A percentile compares a stretch with the other conserved stretches of the same genome.
Evolutionary conservation across 2,888 invertebrate species (phyloP).

Genomic region (Phyllotreta cruciferae): DNA sequence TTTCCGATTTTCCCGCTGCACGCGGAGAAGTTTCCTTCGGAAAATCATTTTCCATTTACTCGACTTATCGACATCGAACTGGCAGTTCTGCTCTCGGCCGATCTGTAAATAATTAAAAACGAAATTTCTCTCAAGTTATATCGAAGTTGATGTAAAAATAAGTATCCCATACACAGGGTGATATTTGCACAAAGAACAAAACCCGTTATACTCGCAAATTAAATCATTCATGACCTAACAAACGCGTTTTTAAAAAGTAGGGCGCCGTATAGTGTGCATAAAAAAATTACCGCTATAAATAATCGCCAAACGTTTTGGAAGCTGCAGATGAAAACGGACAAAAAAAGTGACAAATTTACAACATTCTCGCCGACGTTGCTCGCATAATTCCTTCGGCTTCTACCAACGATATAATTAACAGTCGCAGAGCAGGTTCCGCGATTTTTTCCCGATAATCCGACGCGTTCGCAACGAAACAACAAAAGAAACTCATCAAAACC

Average conservation of each 20-base stretch:
- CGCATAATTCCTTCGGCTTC: constrained; percentile 5
- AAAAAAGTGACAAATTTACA: constrained; percentile 10
- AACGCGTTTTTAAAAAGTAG: constrained; percentile 3
- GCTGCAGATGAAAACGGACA: neutral
- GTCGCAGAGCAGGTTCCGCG: constrained; percentile 3
- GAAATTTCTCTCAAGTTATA: too few species aligned
- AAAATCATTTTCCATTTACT: too few species aligned
- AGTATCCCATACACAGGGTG: too few species aligned
- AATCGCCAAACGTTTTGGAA: constrained; percentile 7
- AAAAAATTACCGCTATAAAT: constrained; percentile 11
- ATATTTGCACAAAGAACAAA: too few species aligned
- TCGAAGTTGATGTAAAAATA: too few species aligned
- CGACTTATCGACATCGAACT: too few species aligned
- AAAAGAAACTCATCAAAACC: constrained; percentile 14
- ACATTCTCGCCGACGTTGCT: constrained; percentile 6
- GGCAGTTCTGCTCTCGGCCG: too few species aligned
- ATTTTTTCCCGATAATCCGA: constrained; percentile 14
- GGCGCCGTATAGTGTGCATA: too few species aligned
- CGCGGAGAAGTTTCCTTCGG: too few species aligned
- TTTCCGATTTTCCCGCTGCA: too few species aligned
- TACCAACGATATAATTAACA: constrained; percentile 12
- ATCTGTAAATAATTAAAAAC: too few species aligned
- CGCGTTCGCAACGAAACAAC: constrained; percentile 10
- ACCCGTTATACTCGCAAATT: neutral
- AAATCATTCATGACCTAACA: neutral